These are phyloP conservation scores for Cryptotermes secundus DNA, from an alignment of 1,140 invertebrate genomes.

Conservation along the genomic window DNA sequence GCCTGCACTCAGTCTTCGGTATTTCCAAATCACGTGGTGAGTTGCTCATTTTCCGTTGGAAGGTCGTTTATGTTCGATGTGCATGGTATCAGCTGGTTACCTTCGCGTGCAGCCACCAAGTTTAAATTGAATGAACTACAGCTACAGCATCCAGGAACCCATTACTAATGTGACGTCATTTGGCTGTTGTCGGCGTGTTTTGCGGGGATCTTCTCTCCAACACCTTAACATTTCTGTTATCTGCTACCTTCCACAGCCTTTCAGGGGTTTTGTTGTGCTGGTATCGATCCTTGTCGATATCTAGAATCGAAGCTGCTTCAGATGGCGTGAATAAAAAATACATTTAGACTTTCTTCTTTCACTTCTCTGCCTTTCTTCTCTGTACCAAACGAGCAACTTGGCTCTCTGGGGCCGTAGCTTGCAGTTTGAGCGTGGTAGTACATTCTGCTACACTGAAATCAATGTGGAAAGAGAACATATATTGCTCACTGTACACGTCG, in stretches of 20 bases:
- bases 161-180: conserved; percentile 1
- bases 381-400: background rate
- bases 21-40: too few relatives aligned
- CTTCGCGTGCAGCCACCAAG: background rate
- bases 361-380: background rate
- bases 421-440: background rate
- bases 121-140: background rate
- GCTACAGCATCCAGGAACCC: background rate
- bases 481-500: background rate
- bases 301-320: conserved; percentile 6
- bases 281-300: background rate
- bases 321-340: conserved; percentile 19
- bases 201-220: background rate
- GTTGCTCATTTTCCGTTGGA: too few relatives aligned
- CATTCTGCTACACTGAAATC: background rate
- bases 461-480: background rate
- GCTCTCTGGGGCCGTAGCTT: background rate
- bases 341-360: background rate
- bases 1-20: too few relatives aligned
- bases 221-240: too few relatives aligned
- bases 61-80: too few relatives aligned
- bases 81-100: background rate
- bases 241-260: background rate
- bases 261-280: background rate
- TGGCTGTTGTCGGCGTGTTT: background rate